Evolutionary conservation across 2,888 invertebrate genomes (phyloP).

Genomic region (Dromius quadrimaculatus): DNA sequence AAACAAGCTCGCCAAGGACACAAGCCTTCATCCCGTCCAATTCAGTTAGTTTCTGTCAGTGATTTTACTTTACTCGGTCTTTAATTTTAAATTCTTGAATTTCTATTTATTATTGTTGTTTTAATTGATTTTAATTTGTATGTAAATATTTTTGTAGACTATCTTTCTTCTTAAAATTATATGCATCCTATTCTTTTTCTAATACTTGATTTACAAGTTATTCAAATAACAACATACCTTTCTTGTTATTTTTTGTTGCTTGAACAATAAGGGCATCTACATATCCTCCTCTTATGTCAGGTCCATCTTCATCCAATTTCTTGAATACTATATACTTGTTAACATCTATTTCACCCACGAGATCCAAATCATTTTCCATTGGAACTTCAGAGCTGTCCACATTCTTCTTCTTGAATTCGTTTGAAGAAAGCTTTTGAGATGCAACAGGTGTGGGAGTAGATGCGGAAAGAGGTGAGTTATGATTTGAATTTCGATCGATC

Average conservation of each 20-base stretch:
- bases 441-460: conserved; percentile 62
- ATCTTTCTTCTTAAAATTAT: no score
- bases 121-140: no score
- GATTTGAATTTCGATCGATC: conserved; percentile 33
- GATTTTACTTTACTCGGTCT: no score
- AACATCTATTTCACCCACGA: conserved; percentile 86
- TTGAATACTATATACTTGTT: conserved; percentile 83
- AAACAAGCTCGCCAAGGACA: no score
- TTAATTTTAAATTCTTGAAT: no score
- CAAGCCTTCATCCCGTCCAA: no score
- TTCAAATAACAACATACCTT: conserved; percentile 65
- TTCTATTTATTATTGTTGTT: no score
- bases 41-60: no score
- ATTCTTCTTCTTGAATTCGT: conserved; percentile 53
- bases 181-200: no score
- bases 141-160: no score
- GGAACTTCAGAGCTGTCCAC: conserved; percentile 52
- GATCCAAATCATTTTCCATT: conserved; percentile 67
- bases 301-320: conserved; percentile 85
- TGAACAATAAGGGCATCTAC: conserved; percentile 95
- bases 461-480: conserved; percentile 23
- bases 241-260: conserved; percentile 94
- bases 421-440: conserved; percentile 12
- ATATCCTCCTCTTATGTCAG: conserved; percentile 92
- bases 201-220: conserved; percentile 34